Evolutionary conservation across 1,140 invertebrate species (phyloP).

Genomic region (Eulimnadia texana): DNA sequence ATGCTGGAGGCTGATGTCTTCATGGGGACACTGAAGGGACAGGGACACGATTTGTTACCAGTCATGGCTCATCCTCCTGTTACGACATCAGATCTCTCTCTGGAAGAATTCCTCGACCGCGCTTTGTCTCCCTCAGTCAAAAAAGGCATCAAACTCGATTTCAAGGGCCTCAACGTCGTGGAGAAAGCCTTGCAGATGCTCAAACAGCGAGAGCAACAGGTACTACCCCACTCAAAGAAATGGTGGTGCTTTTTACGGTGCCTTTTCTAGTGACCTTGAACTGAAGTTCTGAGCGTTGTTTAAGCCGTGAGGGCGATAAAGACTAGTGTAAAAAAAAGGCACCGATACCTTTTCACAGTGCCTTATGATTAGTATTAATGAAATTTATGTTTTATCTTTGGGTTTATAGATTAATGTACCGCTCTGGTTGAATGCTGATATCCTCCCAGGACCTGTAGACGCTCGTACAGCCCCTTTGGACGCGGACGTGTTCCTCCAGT

Average conservation of each 20-base stretch:
- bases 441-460: constrained; percentile 60
- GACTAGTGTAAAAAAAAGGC: too few relatives aligned
- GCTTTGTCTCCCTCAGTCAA: constrained; percentile 35
- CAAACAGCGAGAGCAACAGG: constrained; percentile 29
- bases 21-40: constrained; percentile 39
- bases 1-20: constrained; percentile 82
- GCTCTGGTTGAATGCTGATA: constrained; percentile 80
- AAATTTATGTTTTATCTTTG: neutral
- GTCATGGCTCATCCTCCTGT: constrained; percentile 76
- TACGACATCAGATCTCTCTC: constrained; percentile 52
- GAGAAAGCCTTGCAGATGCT: constrained; percentile 44
- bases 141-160: constrained; percentile 75
- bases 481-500: constrained; percentile 43
- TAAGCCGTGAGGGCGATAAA: too few relatives aligned
- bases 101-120: constrained; percentile 51
- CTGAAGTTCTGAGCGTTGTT: too few relatives aligned
- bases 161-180: constrained; percentile 67
- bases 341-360: too few relatives aligned
- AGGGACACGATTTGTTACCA: constrained; percentile 34
- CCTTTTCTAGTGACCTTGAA: too few relatives aligned
- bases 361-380: too few relatives aligned
- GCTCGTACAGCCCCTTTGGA: constrained; percentile 42
- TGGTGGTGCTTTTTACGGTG: too few relatives aligned
- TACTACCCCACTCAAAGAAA: too few relatives aligned
- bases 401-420: constrained; percentile 42